Base-by-base conservation (phyloP, 2,113 vertebrate genomes). In the Calonectris borealis region DNA sequence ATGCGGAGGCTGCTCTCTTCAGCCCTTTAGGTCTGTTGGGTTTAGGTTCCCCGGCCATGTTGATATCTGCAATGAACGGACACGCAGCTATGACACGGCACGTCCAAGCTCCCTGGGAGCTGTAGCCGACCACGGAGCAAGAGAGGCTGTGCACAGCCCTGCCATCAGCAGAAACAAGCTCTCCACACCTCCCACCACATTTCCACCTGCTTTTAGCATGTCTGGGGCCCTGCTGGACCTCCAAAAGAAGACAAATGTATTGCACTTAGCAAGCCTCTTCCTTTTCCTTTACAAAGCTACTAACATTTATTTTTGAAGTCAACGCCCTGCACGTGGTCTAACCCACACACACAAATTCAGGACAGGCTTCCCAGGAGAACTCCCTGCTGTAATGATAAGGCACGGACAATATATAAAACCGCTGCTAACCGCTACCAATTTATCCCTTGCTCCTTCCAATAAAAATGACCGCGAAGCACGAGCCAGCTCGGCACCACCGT, bases 31-130 rank as follows among this genome's bases (percentile, higher is more conserved):
- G 98, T 97, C 99, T 98, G 95, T 97, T 98, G 31, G 99, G 99
- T 84, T 98, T 99, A 36, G 99, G 99, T 85, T 99, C 99, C 92
- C 99, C 99, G 2, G 99, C 99, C 99, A 99, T 99, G 97, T 99
- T 99, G 97, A 99, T 99, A 94, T 99, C 99, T 99, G 98, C 77
- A 86, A 95, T 34, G 60, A 97, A 69, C 25, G 34, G 95, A 84
- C 61, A 97, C 1, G 4, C 58, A 91, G 84, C 79, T 93, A 93
- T 42, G 86, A 83, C 73, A 24, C 0, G 2, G 61, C 55, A 44
- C 0, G 0, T 12, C 31, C 69, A 11, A 1, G 2, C 3, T 4
- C 61, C 10, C 16, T 3, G 0, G 2, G 40, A 26, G 21, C 75
- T 2, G 1, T 0, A 5, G 4, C 64, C 4, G 5, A 13, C 32